These are phyloP conservation scores for Macroglossus sobrinus DNA, from an alignment of 2,113 vertebrate species.

Conservation along the genomic window DNA sequence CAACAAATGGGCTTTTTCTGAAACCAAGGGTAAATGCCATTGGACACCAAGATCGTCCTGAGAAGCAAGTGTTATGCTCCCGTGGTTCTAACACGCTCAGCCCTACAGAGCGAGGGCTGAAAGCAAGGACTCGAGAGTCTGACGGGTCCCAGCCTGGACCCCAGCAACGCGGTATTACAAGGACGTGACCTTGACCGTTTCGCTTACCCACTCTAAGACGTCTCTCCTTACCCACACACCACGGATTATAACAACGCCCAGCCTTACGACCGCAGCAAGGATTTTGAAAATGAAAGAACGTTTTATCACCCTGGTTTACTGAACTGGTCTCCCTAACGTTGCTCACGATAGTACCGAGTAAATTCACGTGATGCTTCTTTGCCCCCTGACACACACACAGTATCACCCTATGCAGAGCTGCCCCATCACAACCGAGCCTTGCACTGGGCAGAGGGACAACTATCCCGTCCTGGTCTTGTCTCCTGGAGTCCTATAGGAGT, in stretches of 20 bases:
- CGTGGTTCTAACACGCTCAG: neutral
- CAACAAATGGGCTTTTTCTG: neutral
- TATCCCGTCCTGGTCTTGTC: neutral
- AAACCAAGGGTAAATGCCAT: neutral
- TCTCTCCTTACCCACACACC: neutral
- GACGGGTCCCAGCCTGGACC: neutral
- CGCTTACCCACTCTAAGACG: neutral
- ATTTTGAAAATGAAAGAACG: neutral
- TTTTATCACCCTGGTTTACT: neutral
- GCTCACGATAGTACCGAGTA: neutral
- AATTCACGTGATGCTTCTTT: too few species aligned
- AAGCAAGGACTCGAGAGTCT: neutral
- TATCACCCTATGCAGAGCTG: neutral
- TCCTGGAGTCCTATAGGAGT: neutral
- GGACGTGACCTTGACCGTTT: neutral
- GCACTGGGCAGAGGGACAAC: neutral
- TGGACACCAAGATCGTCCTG: neutral
- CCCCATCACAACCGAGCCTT: neutral
- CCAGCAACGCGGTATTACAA: neutral
- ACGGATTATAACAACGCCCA: neutral
- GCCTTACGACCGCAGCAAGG: neutral
- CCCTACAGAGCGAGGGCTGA: neutral
- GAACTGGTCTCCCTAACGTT: neutral
- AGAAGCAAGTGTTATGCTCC: neutral
- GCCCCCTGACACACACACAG: neutral